Evolutionary conservation across 92 coral and sea anemone genomes (phyloP), one percentile per base, ranked within the genome.

Genomic region (Umimayanthus kanabou): DNA sequence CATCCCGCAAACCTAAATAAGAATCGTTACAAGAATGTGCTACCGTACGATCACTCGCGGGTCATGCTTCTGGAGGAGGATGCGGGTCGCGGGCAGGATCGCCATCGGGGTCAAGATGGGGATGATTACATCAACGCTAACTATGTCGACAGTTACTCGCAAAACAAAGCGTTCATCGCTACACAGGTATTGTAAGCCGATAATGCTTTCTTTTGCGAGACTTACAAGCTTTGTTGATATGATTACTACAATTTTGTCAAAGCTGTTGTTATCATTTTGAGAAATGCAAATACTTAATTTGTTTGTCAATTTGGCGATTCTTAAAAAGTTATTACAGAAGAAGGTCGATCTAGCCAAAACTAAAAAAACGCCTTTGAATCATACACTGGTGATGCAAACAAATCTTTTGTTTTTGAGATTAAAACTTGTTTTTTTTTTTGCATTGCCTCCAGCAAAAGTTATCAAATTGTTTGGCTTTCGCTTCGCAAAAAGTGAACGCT

Each of bases 21-120:
- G 80, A 90, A 90, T 71, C 90, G 93, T 58, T 90, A 87, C 77
- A 90, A 77, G 71, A 90, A 90, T 45, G 76, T 88, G 5, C 91
- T 90, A 1, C 93, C 93, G 5, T 90, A 80, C 67, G 93, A 90
- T 69, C 93, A 90, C 76, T 90, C 93, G 76, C 85, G 90, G 7
- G 93, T 90, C 18, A 74, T 58, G 22, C 86, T 90, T 42, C 0
- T 85, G 85, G 85, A 77, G 37, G 33, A 58, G 1, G 86, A 74
- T 3, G 73, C 82, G 67, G 88, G 78, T 43, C 65, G 64, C 23
- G 73, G 53, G 1, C 80, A 86, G 64, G 43, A 43, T 42, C 79
- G 22, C 15, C 53, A 76, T 3, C 78, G 55, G 26, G 90, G 58
- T 10, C 79, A 87, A 50, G 90, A 88, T 50, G 86, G 85, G 6